Conservation (phyloP, 2,888 invertebrate species). For the Macrostomum cliftonense region DNA sequence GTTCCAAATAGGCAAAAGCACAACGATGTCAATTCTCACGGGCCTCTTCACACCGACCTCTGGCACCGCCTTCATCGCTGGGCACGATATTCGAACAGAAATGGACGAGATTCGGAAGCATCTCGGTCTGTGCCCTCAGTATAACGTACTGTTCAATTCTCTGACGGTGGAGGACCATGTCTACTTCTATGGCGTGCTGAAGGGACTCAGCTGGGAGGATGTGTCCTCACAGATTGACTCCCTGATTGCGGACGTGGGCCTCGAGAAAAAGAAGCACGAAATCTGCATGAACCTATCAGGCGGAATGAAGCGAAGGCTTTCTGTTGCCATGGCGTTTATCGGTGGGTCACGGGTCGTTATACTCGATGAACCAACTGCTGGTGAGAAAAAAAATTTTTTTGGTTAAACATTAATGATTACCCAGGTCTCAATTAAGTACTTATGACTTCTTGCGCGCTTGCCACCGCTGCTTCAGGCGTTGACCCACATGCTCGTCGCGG, state of each 20-base stretch:
- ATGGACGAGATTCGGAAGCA: constrained; percentile 50
- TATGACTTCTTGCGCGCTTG: no score
- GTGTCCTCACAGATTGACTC: constrained; percentile 38
- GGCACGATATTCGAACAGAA: constrained; percentile 50
- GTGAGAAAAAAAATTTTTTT: no score
- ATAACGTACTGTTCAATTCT: constrained; percentile 54
- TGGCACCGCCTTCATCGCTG: constrained; percentile 56
- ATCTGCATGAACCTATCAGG: constrained; percentile 42
- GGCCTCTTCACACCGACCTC: constrained; percentile 55
- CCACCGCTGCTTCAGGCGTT: constrained; percentile 42
- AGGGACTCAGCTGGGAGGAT: constrained; percentile 28
- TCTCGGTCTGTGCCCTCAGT: constrained; percentile 69
- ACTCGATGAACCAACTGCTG: constrained; percentile 67
- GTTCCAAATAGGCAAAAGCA: constrained; percentile 3
- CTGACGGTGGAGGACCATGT: constrained; percentile 37
- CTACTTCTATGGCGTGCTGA: constrained; percentile 37
- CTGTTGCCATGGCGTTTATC: constrained; percentile 69
- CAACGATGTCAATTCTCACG: constrained; percentile 28
- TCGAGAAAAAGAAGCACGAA: constrained; percentile 44
- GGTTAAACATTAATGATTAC: no score
- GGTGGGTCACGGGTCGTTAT: constrained; percentile 51
- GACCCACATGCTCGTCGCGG: constrained; percentile 61
- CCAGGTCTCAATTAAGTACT: no score
- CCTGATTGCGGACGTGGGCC: constrained; percentile 52
- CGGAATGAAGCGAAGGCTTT: constrained; percentile 68